Evolutionary conservation across 2,113 vertebrate genomes (phyloP), one percentile per base, ranked within the genome.

Genomic region (Amia ocellicauda): DNA sequence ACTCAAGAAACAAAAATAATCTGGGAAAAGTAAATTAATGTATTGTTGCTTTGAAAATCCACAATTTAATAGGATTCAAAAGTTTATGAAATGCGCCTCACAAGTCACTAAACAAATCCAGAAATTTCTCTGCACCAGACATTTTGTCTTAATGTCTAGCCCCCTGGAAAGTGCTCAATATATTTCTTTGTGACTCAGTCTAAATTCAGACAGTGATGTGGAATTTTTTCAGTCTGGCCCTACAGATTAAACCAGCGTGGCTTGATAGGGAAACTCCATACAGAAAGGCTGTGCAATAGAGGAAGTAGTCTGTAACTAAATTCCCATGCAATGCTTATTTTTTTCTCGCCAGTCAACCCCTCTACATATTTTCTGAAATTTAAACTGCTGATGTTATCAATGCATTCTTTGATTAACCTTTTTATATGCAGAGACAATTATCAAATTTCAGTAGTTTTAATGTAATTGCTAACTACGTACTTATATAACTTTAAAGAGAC

Each of bases 191-290:
- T 58, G 56, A 58, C 56, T 58, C 56, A 58, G 56, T 40, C 40
- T 58, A 58, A 42, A 41, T 58, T 58, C 56, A 58, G 56, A 58
- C 56, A 58, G 56, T 58, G 56, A 42, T 58, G 56, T 58, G 56
- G 56, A 58, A 58, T 58, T 58, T 58, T 58, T 40, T 11, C 56
- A 29, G 56, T 58, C 56, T 58, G 31, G n/a, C 56, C 31, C 2
- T 36, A 47, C n/a, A 36, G 55, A 58, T 58, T 58, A 58, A 58
- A 58, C 56, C 16, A 19, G 28, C n/a, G 28, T 58, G 56, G 29
- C 56, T 14, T 40, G 29, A 58, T 40, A 2, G 36, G 29, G 56
- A 40, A 58, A 58, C 31, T 41, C 56, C 36, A 41, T 40, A 17
- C n/a, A 16, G 45, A n/a, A 19, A 19, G 13, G 14, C 45, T 47